phyloP scores from a whole-genome alignment of 2,797 vertebrate genomes.

The Sebastes cheni region DNA sequence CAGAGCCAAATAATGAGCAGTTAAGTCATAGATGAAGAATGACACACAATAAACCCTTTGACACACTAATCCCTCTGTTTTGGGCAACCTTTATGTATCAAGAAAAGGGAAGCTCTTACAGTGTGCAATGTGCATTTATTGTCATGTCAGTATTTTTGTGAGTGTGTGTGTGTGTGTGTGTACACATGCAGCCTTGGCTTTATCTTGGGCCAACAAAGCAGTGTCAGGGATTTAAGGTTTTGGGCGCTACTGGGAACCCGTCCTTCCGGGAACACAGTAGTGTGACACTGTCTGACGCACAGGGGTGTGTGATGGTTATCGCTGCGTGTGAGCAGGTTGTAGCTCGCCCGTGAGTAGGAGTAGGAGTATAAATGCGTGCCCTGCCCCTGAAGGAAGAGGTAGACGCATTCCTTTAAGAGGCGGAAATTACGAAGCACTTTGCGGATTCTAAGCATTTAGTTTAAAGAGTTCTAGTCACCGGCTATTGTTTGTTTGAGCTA shows the following conservation, averaged over 20 bases:
- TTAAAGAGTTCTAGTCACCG: not conserved
- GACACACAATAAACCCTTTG: not conserved
- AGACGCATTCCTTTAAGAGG: constrained; percentile 26
- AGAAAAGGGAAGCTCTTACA: not conserved
- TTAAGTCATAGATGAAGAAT: not conserved
- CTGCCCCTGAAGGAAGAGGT: constrained; percentile 16
- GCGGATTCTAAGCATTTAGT: not conserved
- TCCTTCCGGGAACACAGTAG: constrained; percentile 20
- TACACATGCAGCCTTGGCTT: not conserved
- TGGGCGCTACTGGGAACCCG: constrained; percentile 32
- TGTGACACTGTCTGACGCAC: not conserved
- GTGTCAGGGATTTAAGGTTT: constrained; percentile 19
- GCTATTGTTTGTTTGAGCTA: not conserved
- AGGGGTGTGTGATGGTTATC: constrained; percentile 41
- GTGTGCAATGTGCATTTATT: not conserved
- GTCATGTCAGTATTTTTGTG: not conserved
- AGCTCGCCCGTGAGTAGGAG: not conserved
- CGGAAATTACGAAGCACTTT: not conserved
- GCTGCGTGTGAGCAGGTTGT: constrained; percentile 20
- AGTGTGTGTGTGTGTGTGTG: not conserved
- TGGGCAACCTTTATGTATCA: constrained; percentile 1
- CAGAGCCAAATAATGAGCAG: constrained; percentile 2
- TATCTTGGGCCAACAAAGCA: not conserved
- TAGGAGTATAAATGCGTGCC: constrained; percentile 12
- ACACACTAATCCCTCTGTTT: constrained; percentile 13